Evolutionary conservation across 2,797 vertebrate species (phyloP).

Genomic region (Chiroxiphia lanceolata): DNA sequence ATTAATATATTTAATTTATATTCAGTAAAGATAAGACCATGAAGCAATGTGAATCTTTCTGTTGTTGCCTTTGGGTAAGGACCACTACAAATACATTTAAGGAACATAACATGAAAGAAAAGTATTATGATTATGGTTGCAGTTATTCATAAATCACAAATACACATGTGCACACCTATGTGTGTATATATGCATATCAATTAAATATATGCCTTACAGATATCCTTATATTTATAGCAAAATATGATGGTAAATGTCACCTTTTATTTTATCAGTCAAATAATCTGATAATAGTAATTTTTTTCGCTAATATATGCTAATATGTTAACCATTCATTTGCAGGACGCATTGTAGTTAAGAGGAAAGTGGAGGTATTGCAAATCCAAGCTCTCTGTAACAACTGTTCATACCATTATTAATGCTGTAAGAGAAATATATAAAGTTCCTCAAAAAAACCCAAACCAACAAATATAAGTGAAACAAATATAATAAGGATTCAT

Average conservation of each 20-base stretch:
- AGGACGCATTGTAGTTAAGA: neutral
- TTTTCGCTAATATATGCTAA: neutral
- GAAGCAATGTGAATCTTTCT: neutral
- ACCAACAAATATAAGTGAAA: neutral
- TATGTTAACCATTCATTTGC: neutral
- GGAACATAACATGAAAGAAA: slow-evolving; percentile 24
- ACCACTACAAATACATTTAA: neutral
- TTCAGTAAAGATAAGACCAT: neutral
- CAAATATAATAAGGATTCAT: neutral
- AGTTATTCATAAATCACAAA: slow-evolving; percentile 3
- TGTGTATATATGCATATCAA: neutral
- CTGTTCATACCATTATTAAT: neutral
- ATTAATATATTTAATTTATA: neutral
- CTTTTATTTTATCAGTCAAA: slow-evolving; percentile 18
- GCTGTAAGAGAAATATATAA: neutral
- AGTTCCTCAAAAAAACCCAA: neutral
- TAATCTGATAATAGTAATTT: neutral
- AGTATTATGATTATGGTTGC: neutral
- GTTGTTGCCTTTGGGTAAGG: neutral
- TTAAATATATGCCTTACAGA: neutral
- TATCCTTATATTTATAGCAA: neutral
- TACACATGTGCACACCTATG: neutral
- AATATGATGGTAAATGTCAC: neutral
- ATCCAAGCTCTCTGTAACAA: neutral
- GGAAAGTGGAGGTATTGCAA: neutral